Percentiles rank a stretch among this genome's conserved stretches.
phyloP scores from a whole-genome alignment of 92 coral and sea anemone genomes.

The Epizoanthus scotinus region DNA sequence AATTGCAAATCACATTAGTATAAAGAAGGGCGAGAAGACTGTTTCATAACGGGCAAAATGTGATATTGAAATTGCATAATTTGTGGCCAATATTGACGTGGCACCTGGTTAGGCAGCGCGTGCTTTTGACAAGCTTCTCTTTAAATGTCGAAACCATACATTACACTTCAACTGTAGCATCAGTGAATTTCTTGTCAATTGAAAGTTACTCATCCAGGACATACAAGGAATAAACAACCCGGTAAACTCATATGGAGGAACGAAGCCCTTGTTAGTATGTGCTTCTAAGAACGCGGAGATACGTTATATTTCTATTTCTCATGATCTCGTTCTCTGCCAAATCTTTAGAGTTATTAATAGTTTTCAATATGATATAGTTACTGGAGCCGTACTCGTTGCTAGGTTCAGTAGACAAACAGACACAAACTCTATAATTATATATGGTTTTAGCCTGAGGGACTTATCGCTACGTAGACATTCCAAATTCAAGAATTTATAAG shows the following conservation, averaged over 20 bases:
- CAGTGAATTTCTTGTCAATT: constrained; percentile 12
- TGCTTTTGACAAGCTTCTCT: not conserved
- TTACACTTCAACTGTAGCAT: not conserved
- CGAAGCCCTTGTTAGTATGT: not conserved
- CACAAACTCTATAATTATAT: not conserved
- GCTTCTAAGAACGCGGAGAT: not conserved
- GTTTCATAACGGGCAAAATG: constrained; percentile 1
- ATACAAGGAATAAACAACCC: constrained; percentile 11
- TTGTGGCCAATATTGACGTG: constrained; percentile 17
- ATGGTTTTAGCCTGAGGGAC: constrained; percentile 27
- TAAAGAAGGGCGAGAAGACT: not conserved
- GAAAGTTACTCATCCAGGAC: constrained; percentile 18
- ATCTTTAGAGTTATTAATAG: constrained; percentile 10
- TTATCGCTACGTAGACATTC: not conserved
- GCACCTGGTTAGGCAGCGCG: not conserved
- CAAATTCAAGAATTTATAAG: constrained; percentile 1
- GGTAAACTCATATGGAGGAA: not conserved
- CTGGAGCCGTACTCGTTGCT: not conserved
- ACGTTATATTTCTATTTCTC: not conserved
- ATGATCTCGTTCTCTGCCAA: not conserved
- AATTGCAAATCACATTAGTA: not conserved
- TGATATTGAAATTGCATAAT: constrained; percentile 24
- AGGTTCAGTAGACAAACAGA: not conserved
- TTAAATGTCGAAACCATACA: constrained; percentile 3
- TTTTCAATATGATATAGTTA: not conserved